A percentile compares a stretch with the other conserved stretches of the same genome.
Evolutionary conservation across 2,888 invertebrate genomes (phyloP).

Genomic region (Neoascia interrupta): DNA sequence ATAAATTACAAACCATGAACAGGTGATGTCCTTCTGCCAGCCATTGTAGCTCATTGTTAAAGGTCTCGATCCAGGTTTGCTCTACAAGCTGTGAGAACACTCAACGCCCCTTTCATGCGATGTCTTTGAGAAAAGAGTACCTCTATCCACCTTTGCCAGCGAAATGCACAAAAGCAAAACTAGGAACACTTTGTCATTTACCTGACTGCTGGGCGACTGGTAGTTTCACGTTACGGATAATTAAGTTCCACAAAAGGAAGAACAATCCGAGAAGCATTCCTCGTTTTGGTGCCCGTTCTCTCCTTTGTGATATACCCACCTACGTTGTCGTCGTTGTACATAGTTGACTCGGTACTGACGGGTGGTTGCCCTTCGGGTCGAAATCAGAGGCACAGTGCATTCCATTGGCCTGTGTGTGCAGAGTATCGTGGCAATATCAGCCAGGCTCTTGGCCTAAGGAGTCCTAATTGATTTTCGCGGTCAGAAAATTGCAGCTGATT

Average conservation of each 20-base stretch:
- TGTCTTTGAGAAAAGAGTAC: conserved; percentile 6
- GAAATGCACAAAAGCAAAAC: conserved; percentile 17
- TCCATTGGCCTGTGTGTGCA: conserved; percentile 19
- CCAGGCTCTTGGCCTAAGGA: conserved; percentile 36
- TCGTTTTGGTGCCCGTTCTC: conserved; percentile 21
- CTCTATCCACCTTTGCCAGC: neutral
- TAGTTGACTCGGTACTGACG: conserved; percentile 48
- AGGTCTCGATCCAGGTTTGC: conserved; percentile 37
- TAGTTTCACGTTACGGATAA: conserved; percentile 59
- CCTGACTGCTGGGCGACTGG: conserved; percentile 57
- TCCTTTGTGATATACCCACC: conserved; percentile 49
- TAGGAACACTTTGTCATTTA: conserved; percentile 46
- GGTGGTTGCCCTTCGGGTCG: conserved; percentile 50
- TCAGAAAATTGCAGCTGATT: conserved; percentile 63
- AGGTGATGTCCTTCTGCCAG: conserved; percentile 59
- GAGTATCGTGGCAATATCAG: conserved; percentile 31
- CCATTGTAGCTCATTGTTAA: conserved; percentile 53
- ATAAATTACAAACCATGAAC: conserved; percentile 57
- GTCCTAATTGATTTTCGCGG: conserved; percentile 67
- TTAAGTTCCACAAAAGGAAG: conserved; percentile 64
- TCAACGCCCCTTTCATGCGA: conserved; percentile 47
- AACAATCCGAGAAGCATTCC: conserved; percentile 55
- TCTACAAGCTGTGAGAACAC: conserved; percentile 52
- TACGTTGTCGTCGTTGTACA: conserved; percentile 30
- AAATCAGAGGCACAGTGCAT: conserved; percentile 32